Conservation (phyloP, 2,888 invertebrate genomes). For the Lagria hirta region DNA sequence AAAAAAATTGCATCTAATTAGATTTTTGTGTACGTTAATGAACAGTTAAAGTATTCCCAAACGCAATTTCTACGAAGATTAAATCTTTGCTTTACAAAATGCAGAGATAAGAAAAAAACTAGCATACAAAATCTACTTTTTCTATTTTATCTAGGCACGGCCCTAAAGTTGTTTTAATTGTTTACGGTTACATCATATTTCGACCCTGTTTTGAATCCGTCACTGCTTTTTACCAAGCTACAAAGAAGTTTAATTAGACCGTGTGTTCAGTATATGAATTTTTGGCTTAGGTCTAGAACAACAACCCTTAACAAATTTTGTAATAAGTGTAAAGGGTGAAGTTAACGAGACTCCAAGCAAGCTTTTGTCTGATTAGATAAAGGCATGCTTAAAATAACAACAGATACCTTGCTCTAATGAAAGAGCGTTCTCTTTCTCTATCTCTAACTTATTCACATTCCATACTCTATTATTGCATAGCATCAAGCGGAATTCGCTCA, state of each 20-base stretch:
- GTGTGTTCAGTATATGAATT: constrained; percentile 21
- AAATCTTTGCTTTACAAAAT: too few relatives aligned
- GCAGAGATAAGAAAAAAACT: too few relatives aligned
- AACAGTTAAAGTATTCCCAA: too few relatives aligned
- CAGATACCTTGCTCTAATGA: constrained; percentile 56
- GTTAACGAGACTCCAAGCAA: constrained; percentile 48
- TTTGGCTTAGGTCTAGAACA: constrained; percentile 21
- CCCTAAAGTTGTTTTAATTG: too few relatives aligned
- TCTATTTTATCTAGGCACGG: too few relatives aligned
- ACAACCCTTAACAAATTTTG: constrained; percentile 18
- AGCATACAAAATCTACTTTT: too few relatives aligned
- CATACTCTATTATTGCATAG: constrained; percentile 48
- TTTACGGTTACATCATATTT: too few relatives aligned
- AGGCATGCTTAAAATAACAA: constrained; percentile 57
- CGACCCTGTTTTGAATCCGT: too few relatives aligned
- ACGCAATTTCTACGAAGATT: too few relatives aligned
- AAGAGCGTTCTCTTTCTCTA: constrained; percentile 40
- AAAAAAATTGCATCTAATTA: too few relatives aligned
- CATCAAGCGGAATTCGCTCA: constrained; percentile 48
- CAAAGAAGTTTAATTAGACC: constrained; percentile 21
- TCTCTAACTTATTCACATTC: constrained; percentile 33
- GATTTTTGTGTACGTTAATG: too few relatives aligned
- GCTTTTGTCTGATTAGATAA: constrained; percentile 57
- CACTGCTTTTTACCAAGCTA: too few relatives aligned
- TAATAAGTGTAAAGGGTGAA: constrained; percentile 27